These are phyloP conservation scores for Riparia riparia DNA, from an alignment of 2,113 vertebrate species.

Conservation along the genomic window DNA sequence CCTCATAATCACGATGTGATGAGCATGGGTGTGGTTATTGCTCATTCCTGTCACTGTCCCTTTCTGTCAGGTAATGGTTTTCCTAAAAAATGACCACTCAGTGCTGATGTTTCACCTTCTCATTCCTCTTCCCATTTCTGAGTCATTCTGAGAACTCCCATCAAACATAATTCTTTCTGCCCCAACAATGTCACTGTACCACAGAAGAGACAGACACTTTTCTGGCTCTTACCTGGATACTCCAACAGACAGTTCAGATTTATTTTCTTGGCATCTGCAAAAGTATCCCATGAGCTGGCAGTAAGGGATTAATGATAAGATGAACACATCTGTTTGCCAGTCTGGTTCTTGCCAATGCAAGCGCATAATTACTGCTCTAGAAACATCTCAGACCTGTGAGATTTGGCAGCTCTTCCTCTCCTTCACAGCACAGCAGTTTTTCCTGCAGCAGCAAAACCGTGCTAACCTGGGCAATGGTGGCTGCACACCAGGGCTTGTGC, in stretches of 20 bases:
- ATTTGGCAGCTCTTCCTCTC: slow-evolving; percentile 6
- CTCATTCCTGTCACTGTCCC: background rate
- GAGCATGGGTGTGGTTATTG: background rate
- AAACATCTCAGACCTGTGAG: slow-evolving; percentile 27
- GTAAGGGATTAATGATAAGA: background rate
- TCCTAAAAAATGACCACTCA: background rate
- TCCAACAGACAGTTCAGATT: background rate
- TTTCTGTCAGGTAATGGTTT: background rate
- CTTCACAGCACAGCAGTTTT: background rate
- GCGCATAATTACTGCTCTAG: slow-evolving; percentile 22
- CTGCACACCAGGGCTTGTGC: background rate
- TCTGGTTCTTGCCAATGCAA: slow-evolving; percentile 31
- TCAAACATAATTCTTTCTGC: background rate
- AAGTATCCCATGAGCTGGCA: background rate
- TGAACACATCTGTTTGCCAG: background rate
- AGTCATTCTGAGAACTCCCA: background rate
- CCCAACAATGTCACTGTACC: background rate
- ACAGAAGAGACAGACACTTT: background rate
- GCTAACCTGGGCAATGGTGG: background rate
- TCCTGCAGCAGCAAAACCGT: background rate
- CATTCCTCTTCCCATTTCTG: background rate
- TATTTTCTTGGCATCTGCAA: slow-evolving; percentile 15
- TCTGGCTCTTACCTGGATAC: background rate
- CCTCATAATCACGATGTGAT: background rate
- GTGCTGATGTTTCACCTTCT: background rate